Conservation (phyloP, 2,797 vertebrate species). For the Chiroxiphia lanceolata region DNA sequence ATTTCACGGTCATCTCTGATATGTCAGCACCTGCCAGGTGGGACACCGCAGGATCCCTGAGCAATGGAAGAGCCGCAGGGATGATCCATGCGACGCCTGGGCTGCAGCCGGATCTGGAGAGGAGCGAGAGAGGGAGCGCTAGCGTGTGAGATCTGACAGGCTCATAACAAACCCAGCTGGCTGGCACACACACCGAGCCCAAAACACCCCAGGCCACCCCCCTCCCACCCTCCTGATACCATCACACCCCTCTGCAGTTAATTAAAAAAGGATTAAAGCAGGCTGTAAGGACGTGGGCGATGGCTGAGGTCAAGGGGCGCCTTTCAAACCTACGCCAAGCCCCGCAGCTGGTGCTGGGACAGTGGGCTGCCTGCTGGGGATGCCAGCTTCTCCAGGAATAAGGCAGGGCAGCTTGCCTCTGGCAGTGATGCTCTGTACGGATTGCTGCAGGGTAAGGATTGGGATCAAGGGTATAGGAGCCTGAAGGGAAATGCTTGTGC, state of each 20-base stretch:
- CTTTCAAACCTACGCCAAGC: background rate
- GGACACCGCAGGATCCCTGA: background rate
- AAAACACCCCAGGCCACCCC: constrained; percentile 57
- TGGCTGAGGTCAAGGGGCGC: constrained; percentile 20
- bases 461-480: background rate
- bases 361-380: background rate
- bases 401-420: background rate
- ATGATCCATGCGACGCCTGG: background rate
- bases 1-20: background rate
- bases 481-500: background rate
- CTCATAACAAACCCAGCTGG: constrained; percentile 45
- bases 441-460: background rate
- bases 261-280: constrained; percentile 67
- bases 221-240: constrained; percentile 39
- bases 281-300: constrained; percentile 33
- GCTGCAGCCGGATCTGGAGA: background rate
- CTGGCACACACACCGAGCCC: constrained; percentile 10
- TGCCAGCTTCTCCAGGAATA: background rate
- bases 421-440: background rate
- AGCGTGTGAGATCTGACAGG: constrained; percentile 26
- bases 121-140: background rate
- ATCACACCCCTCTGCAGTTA: constrained; percentile 43
- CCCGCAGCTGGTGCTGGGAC: constrained; percentile 1
- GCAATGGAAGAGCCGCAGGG: background rate
- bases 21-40: constrained; percentile 3